These are phyloP conservation scores for Centrocercus urophasianus DNA, from an alignment of 2,113 vertebrate species.

Conservation along the genomic window DNA sequence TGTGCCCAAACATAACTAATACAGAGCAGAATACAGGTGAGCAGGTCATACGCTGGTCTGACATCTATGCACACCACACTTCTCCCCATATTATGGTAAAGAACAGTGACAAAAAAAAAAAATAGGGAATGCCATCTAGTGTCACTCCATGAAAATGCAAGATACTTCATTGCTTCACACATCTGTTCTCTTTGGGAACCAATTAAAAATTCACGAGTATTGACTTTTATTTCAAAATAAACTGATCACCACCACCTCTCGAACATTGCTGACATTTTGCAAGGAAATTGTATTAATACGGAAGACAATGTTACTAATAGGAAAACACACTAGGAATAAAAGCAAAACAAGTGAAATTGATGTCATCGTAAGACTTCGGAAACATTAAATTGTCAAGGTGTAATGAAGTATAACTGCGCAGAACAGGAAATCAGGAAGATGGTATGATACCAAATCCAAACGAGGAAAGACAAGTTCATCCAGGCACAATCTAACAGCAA, in stretches of 20 bases:
- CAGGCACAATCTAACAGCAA: neutral
- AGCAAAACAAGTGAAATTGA: neutral
- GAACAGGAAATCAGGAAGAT: neutral
- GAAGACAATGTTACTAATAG: neutral
- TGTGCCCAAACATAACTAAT: neutral
- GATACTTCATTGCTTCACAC: neutral
- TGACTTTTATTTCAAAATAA: constrained; percentile 9
- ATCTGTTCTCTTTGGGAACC: neutral
- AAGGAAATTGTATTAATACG: neutral
- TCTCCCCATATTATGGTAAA: neutral
- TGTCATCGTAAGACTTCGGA: neutral
- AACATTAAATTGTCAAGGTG: constrained; percentile 4
- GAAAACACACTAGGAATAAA: neutral
- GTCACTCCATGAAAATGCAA: constrained; percentile 2
- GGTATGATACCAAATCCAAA: neutral
- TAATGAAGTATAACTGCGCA: constrained; percentile 4
- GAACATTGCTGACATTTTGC: neutral
- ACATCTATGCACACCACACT: neutral
- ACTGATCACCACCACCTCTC: neutral
- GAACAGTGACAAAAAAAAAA: neutral
- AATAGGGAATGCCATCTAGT: constrained; percentile 44
- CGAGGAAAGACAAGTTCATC: neutral
- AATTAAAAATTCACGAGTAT: neutral
- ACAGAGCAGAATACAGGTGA: neutral
- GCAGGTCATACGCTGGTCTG: neutral